A percentile compares a stretch with the other conserved stretches of the same genome.
phyloP scores from a whole-genome alignment of 2,113 vertebrate species.

The Phalacrocorax pelagicus region DNA sequence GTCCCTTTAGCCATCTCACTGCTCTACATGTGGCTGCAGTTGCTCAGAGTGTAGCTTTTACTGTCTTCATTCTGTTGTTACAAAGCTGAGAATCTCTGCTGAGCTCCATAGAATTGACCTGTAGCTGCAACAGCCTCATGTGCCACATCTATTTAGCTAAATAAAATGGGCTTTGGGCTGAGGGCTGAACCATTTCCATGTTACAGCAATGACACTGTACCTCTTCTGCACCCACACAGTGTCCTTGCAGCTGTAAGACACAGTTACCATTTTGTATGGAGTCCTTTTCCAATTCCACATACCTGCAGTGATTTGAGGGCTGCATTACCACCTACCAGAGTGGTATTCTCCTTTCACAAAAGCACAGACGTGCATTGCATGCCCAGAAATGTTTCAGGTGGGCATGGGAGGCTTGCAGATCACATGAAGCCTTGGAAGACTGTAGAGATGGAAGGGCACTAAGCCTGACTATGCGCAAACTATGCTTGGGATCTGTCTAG shows the following conservation, averaged over 20 bases:
- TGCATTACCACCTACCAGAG: not conserved
- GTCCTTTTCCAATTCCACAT: not conserved
- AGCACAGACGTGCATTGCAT: not conserved
- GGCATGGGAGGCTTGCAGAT: not conserved
- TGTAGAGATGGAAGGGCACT: not conserved
- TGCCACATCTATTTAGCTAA: rapidly evolving
- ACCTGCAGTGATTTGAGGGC: not conserved
- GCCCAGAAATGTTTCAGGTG: not conserved
- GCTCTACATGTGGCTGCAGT: not conserved
- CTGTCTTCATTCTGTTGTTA: not conserved
- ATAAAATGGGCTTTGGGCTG: not conserved
- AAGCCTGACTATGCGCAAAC: not conserved
- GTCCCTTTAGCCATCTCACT: not conserved
- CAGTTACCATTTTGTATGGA: not conserved
- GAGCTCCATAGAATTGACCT: rapidly evolving
- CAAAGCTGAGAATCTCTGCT: not conserved
- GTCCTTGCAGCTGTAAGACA: not conserved
- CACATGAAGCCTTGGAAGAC: not conserved
- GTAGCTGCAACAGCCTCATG: not conserved
- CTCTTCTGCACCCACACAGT: not conserved
- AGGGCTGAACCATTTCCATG: not conserved
- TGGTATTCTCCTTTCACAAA: not conserved
- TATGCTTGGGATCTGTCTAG: not conserved
- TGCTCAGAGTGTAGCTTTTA: not conserved
- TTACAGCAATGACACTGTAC: not conserved